A percentile compares a stretch with the other conserved stretches of the same genome.
phyloP scores from a whole-genome alignment of 2,888 invertebrate genomes.

The Agriopis leucophaearia region DNA sequence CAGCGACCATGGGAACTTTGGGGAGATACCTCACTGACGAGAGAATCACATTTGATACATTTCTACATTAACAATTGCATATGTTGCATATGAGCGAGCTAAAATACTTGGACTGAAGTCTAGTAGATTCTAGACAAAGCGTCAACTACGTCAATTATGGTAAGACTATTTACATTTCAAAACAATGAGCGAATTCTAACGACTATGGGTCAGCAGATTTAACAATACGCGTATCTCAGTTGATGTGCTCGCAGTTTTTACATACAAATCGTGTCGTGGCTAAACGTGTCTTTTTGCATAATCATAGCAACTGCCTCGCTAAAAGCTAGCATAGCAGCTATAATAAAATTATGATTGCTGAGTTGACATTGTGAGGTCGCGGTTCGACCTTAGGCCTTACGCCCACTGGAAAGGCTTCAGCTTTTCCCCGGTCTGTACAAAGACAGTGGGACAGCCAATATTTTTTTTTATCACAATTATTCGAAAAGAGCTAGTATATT shows the following conservation, averaged over 20 bases:
- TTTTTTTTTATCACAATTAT: no score
- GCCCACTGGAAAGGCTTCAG: no score
- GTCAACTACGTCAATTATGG: background rate
- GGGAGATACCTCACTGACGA: no score
- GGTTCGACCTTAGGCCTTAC: no score
- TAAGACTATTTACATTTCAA: background rate
- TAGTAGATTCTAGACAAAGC: background rate
- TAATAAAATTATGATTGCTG: background rate
- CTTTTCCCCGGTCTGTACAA: no score
- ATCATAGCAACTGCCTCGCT: conserved; percentile 1
- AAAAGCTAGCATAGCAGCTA: background rate
- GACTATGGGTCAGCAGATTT: background rate
- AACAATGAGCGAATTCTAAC: conserved; percentile 1
- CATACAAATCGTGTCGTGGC: background rate
- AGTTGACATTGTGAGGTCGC: background rate
- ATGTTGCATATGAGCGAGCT: no score
- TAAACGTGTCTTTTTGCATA: conserved; percentile 9
- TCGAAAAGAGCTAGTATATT: no score
- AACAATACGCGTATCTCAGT: background rate
- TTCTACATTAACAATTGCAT: no score
- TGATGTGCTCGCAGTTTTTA: background rate
- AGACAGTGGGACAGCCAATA: no score
- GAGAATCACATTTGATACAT: no score
- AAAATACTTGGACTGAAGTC: no score
- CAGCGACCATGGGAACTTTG: no score